Percentiles rank a stretch among this genome's conserved stretches.
Conservation (phyloP, 2,888 invertebrate genomes). For the Tromatobia lineatoria region DNA sequence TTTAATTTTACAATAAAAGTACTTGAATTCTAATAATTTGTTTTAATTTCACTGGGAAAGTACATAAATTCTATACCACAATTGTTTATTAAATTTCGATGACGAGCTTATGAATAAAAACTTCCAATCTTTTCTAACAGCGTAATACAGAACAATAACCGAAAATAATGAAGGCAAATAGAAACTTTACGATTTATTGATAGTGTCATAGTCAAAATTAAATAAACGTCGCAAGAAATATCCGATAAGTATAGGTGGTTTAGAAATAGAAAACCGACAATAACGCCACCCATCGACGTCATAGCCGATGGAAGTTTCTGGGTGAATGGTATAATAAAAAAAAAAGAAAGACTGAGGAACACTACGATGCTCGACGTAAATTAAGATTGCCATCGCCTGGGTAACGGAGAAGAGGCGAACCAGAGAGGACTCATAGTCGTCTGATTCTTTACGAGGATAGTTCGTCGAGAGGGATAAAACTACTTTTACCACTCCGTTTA, state of each 20-base stretch:
- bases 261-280: not conserved
- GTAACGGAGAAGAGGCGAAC: constrained; percentile 29
- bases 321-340: not conserved
- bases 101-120: too few species aligned
- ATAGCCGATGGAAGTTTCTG: not conserved
- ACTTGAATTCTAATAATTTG: too few species aligned
- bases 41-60: too few species aligned
- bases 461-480: constrained; percentile 75
- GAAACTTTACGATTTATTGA: not conserved
- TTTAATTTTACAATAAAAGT: too few species aligned
- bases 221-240: not conserved
- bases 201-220: not conserved
- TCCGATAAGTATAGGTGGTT: not conserved
- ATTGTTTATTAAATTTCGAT: too few species aligned
- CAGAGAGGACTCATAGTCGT: constrained; percentile 39
- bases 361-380: constrained; percentile 52
- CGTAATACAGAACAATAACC: not conserved
- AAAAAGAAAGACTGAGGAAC: not conserved
- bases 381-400: constrained; percentile 58
- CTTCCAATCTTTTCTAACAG: too few species aligned
- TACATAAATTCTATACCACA: too few species aligned
- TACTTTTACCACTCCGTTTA: constrained; percentile 78
- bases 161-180: not conserved
- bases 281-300: not conserved
- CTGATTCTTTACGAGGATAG: constrained; percentile 77